Evolutionary conservation across 2,113 vertebrate species (phyloP), one percentile per base, ranked within the genome.

Genomic region (Thamnophis sirtalis): DNA sequence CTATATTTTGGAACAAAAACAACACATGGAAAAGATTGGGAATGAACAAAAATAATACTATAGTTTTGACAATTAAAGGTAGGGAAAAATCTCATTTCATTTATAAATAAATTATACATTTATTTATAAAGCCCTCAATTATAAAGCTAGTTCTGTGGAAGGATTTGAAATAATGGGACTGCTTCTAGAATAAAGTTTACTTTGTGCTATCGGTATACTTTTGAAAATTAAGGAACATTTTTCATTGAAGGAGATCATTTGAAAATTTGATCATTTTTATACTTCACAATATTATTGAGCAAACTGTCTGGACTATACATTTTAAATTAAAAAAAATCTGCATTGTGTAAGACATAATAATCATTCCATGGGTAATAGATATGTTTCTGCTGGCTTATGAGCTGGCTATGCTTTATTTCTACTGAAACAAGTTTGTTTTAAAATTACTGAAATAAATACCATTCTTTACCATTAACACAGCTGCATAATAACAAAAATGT

Each of bases 11-110:
- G 19, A 89, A 92, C 92, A 91, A 50, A 92, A 94, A 55, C 93
- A 96, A 95, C 96, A 96, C 94, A 97, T 91, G 91, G 73, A 94
- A 96, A 94, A 96, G 89, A 90, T 91, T 94, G 94, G 94, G 93
- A 50, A 95, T 94, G 92, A 94, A 96, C 94, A 93, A 96, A 96
- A 95, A 93, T 86, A 94, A 94, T 91, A 92, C 24, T 95, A 90
- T 63, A 92, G 95, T 96, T 95, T 97, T 95, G 96, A 96, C 95
- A 5, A 0, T 17, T 68, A 68, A 68, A 68, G 28, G 28, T 68
- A 33, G 63, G 63, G 0, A 9, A 93, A 0, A 56, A 91, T 68
- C 91, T 94, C 56, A 92, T 0, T 1, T 89, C 89, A 11, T 17
- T 89, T 91, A 11, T 21, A 92, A 55, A 80, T 38, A 73, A 73